Base-by-base conservation (phyloP, 2,113 vertebrate genomes). In the Phalacrocorax brasilianus region DNA sequence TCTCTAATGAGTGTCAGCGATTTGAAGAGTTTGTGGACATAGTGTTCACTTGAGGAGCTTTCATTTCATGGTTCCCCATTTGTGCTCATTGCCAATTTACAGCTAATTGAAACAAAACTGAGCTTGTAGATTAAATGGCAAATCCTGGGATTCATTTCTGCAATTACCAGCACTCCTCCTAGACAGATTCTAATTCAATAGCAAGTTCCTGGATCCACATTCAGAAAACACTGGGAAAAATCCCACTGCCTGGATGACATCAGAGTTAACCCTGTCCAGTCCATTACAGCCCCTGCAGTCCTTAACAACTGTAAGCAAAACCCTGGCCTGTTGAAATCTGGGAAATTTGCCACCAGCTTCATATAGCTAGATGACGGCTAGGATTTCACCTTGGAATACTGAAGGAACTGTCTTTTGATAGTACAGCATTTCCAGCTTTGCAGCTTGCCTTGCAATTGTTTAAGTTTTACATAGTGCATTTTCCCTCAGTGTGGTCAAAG, bases 41-140 rank as follows among this genome's bases (percentile, higher is more conserved):
- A 70, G 78, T 75, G 94, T 92, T 94, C 88, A 61, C 73, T 91
- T 55, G 80, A 94, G 56, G 83, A 92, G 76, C 70, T 95, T 96
- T 93, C 78, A 85, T 92, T 96, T 95, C 94, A 95, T 75, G 68
- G 89, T 91, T 95, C 91, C 76, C 82, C 55, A 86, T 71, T 95
- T 93, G 84, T 84, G 74, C 47, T 96, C 87, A 84, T 88, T 95
- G 93, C 95, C 93, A 96, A 84, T 94, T 96, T 78, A 91, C 87
- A 94, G 89, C 85, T 97, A 97, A 96, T 94, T 94, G 93, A 95
- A 96, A 96, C 94, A 97, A 95, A 97, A 94, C 92, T 49, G 50
- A 94, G 65, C 73, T 95, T 91, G 91, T 88, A 97, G 91, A 95
- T 96, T 95, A 95, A 97, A 95, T 94, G 85, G 91, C 85, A 96